phyloP scores from a whole-genome alignment of 1,140 invertebrate species.

The Melitaea cinxia region DNA sequence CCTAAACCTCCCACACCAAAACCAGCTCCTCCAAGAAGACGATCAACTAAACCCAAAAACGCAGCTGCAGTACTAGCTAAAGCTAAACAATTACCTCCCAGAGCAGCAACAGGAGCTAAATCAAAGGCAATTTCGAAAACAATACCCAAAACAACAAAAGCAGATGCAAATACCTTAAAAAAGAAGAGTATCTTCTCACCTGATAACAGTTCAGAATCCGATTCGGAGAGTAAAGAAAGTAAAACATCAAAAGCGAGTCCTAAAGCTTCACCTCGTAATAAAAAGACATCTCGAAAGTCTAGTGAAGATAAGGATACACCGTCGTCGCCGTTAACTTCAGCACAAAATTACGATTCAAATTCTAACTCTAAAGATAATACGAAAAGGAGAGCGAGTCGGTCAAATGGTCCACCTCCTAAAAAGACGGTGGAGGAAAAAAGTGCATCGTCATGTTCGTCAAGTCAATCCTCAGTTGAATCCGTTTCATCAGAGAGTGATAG shows the following conservation, averaged over 20 bases:
- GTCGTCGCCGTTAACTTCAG: conserved; percentile 45
- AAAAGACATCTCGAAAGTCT: conserved; percentile 61
- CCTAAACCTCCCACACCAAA: conserved; percentile 62
- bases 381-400: conserved; percentile 61
- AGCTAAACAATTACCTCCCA: conserved; percentile 52
- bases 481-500: conserved; percentile 72
- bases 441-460: conserved; percentile 72
- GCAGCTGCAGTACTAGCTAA: conserved; percentile 58
- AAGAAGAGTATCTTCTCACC: conserved; percentile 92
- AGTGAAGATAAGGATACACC: conserved; percentile 62
- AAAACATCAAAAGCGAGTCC: conserved; percentile 57
- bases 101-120: conserved; percentile 56
- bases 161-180: conserved; percentile 82
- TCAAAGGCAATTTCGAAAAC: conserved; percentile 68
- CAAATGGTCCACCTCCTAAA: conserved; percentile 68
- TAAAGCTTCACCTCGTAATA: conserved; percentile 61
- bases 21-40: conserved; percentile 57
- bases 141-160: conserved; percentile 61
- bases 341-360: conserved; percentile 72
- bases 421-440: conserved; percentile 67
- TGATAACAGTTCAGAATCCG: conserved; percentile 90
- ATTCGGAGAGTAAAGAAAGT: conserved; percentile 74
- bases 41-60: conserved; percentile 74
- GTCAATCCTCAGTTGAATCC: conserved; percentile 72
- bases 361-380: conserved; percentile 63